Percentiles rank a stretch among this genome's conserved stretches.
These are phyloP conservation scores for Ochropleura plecta DNA, from an alignment of 2,888 invertebrate species.

Conservation along the genomic window DNA sequence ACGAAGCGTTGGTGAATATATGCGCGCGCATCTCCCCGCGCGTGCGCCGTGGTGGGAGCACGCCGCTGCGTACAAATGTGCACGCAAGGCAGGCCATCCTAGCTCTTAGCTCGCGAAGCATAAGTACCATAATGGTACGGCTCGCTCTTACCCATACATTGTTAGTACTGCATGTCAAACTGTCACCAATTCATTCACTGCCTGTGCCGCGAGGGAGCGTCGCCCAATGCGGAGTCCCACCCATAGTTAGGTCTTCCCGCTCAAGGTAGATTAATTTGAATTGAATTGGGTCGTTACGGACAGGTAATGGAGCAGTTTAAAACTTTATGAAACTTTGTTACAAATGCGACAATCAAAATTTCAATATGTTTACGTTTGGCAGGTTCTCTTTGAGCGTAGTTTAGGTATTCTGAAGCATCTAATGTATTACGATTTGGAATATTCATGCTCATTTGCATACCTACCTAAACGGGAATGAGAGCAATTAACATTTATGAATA, in stretches of 20 bases:
- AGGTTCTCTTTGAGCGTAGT: background rate
- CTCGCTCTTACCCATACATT: slow-evolving; percentile 42
- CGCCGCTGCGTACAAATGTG: slow-evolving; percentile 65
- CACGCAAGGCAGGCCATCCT: slow-evolving; percentile 13
- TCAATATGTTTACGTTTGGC: background rate
- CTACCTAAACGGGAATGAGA: background rate
- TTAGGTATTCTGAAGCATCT: background rate
- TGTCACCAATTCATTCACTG: slow-evolving; percentile 72
- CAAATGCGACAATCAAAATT: background rate
- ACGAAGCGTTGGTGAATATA: slow-evolving; percentile 82
- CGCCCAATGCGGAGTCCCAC: slow-evolving; percentile 58
- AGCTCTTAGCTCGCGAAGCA: slow-evolving; percentile 23
- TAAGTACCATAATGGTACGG: slow-evolving; percentile 44
- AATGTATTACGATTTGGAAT: background rate
- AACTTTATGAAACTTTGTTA: slow-evolving; percentile 24
- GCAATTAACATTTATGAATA: slow-evolving; percentile 4
- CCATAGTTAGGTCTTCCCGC: slow-evolving; percentile 62
- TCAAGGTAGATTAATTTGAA: slow-evolving; percentile 57
- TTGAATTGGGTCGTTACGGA: slow-evolving; percentile 47
- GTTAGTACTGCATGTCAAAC: slow-evolving; percentile 60
- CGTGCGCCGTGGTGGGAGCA: slow-evolving; percentile 84
- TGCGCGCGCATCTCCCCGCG: slow-evolving; percentile 88
- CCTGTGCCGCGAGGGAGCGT: slow-evolving; percentile 62
- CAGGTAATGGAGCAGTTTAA: slow-evolving; percentile 36
- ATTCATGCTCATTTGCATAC: slow-evolving; percentile 11